phyloP scores from a whole-genome alignment of 2,797 vertebrate species.

The Myripristis jacobus region DNA sequence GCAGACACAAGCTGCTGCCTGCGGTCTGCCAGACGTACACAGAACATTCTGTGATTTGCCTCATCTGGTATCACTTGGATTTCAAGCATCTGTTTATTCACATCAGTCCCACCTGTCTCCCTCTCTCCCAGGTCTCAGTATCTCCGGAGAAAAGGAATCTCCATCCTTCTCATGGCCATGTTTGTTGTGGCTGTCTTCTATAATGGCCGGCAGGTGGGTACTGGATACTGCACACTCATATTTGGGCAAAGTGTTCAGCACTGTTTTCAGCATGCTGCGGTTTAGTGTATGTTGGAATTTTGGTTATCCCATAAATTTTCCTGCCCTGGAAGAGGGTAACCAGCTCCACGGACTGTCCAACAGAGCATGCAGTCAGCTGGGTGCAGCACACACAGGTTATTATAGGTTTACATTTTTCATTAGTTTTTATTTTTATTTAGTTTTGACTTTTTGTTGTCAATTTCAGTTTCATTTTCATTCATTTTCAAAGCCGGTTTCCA shows the following conservation, averaged over 20 bases:
- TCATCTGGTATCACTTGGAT: background rate
- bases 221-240: background rate
- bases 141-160: constrained; percentile 81
- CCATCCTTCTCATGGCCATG: constrained; percentile 81
- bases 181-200: constrained; percentile 85
- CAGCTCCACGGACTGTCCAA: background rate
- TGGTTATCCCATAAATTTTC: background rate
- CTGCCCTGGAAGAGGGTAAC: background rate
- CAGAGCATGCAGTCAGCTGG: background rate
- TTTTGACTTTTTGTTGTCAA: too few species aligned
- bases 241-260: too few species aligned
- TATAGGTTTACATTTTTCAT: too few species aligned
- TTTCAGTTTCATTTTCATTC: too few species aligned
- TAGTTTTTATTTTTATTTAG: too few species aligned
- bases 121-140: constrained; percentile 76
- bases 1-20: background rate
- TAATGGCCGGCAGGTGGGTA: constrained; percentile 83
- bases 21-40: background rate
- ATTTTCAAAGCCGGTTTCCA: too few species aligned
- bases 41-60: background rate
- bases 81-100: background rate
- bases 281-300: background rate
- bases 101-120: background rate
- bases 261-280: background rate
- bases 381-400: too few species aligned